Conservation (phyloP, 2,797 vertebrate genomes). For the Phrynocephalus forsythii region DNA sequence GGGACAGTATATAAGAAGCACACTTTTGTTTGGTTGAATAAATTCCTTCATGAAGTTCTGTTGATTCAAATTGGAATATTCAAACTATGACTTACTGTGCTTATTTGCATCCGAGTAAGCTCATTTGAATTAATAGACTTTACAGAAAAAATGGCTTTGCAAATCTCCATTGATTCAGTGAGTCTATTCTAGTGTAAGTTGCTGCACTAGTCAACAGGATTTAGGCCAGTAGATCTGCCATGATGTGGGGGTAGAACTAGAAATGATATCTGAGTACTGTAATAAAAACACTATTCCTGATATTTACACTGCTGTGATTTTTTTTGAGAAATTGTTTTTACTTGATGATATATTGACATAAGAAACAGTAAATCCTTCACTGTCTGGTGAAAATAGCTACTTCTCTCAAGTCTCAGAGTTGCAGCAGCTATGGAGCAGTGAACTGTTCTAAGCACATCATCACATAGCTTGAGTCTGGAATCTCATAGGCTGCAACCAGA, state of each 20-base stretch:
- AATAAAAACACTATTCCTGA: neutral
- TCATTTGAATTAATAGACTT: neutral
- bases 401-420: neutral
- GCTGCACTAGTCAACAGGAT: too few relatives aligned
- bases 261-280: neutral
- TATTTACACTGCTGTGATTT: neutral
- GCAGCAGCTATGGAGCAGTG: neutral
- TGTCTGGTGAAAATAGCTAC: neutral
- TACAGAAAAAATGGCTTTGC: neutral
- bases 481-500: neutral
- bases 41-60: too few relatives aligned
- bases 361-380: neutral
- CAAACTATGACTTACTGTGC: too few relatives aligned
- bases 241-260: neutral
- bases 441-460: neutral
- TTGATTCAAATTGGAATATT: too few relatives aligned
- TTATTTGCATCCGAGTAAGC: too few relatives aligned
- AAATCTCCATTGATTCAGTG: too few relatives aligned
- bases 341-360: slow-evolving; percentile 9
- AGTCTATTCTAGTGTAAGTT: too few relatives aligned
- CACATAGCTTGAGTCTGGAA: neutral
- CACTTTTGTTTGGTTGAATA: too few relatives aligned
- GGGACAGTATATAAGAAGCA: too few relatives aligned
- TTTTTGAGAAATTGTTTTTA: neutral
- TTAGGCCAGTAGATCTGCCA: too few relatives aligned